These are phyloP conservation scores for Sinopyrophorus schimmeli DNA, from an alignment of 2,888 invertebrate genomes.

Conservation along the genomic window DNA sequence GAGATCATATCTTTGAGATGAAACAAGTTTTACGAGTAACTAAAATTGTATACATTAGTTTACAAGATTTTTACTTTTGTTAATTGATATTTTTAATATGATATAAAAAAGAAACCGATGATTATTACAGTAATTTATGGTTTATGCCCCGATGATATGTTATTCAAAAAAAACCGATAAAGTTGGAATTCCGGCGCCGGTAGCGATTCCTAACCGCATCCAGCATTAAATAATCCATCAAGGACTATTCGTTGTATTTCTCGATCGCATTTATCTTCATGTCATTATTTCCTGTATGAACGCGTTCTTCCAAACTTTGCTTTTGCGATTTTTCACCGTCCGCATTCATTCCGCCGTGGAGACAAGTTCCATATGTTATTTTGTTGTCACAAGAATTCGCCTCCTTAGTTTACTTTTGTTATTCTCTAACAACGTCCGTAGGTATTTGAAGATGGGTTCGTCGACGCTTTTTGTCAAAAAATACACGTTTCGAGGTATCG, in stretches of 20 bases:
- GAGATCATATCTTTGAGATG: no score
- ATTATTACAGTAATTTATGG: no score
- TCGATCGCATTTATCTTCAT: conserved; percentile 35
- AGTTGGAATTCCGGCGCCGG: conserved; percentile 17
- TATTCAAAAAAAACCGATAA: no score
- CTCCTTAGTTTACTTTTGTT: conserved; percentile 27
- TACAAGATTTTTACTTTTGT: no score
- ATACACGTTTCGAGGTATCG: not conserved
- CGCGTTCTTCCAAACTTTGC: conserved; percentile 50
- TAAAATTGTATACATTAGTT: no score
- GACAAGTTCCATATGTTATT: conserved; percentile 45
- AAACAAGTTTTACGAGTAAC: no score
- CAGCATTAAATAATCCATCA: conserved; percentile 31
- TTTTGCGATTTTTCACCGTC: conserved; percentile 50
- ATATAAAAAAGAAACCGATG: no score
- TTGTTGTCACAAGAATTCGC: conserved; percentile 34
- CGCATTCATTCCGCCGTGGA: conserved; percentile 43
- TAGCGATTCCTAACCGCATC: conserved; percentile 21
- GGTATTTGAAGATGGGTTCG: conserved; percentile 12
- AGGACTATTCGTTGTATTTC: conserved; percentile 26
- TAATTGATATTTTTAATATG: no score
- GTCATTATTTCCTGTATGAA: conserved; percentile 42
- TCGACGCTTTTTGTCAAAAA: conserved; percentile 3
- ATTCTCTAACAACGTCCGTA: conserved; percentile 20
- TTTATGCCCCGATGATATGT: no score